Base-by-base conservation (phyloP, 2,797 vertebrate species). In the Nannoperca obscura region DNA sequence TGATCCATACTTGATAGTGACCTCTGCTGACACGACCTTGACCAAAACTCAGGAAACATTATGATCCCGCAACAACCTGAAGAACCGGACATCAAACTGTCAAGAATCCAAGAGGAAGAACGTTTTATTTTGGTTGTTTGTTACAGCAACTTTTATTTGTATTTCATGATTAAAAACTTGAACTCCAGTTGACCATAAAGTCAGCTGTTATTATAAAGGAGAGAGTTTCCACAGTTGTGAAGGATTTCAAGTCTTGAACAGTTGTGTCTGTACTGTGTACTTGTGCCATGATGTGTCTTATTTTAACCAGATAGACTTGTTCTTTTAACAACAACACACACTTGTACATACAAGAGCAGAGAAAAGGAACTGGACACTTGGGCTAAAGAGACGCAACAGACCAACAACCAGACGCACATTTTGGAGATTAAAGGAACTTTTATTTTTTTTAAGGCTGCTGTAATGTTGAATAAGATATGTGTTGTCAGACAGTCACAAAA, bases 11-110 rank as follows among this genome's bases (percentile, higher is more conserved):
- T 7, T 44, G 22, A 40, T n/a, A 1, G 7, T n/a, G 46, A 44
- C 59, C 7, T 68, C 27, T 19, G 14, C 64, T n/a, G 11, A 57
- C 65, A 67, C 17, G 66, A 68, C 20, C 55, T 7, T 58, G 19
- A 12, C 17, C 17, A 55, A n/a, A 8, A 36, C 5, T 44, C 1
- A 8, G 9, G 7, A 34, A 10, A 36, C 1, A 30, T 47, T 30
- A 19, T 47, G 14, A 62, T 42, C 14, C 47, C 2, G 9, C 42
- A 24, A 1, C 42, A 62, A 38, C 65, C 30, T 4, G 70, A 76
- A 65, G 78, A 77, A 24, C 36, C 27, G 20, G 54, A 52, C 13
- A 9, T 11, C 10, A 0, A 15, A 34, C 36, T 5, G 8, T 70
- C 40, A 57, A 32, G 38, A 64, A 30, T 20, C 20, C 17, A 3